A percentile compares a stretch with the other conserved stretches of the same genome.
phyloP scores from a whole-genome alignment of 2,888 invertebrate species.

The Drosophila tanythrix region DNA sequence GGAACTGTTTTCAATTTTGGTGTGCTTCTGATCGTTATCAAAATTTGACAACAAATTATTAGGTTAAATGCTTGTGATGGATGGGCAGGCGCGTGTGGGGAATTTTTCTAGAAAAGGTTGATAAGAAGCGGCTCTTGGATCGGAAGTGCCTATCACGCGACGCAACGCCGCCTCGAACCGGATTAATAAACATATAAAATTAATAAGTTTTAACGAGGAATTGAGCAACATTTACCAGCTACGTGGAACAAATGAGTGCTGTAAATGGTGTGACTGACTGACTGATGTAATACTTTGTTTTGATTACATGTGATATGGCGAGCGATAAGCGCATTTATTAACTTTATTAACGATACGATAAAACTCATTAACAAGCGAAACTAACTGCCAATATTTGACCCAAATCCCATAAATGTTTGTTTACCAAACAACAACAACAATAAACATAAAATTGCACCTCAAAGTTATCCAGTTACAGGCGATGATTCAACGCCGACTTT shows the following conservation, averaged over 20 bases:
- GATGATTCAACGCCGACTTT: slow-evolving; percentile 33
- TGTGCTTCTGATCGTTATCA: slow-evolving; percentile 21
- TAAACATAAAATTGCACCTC: slow-evolving; percentile 54
- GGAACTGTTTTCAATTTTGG: not conserved
- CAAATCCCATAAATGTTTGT: slow-evolving; percentile 47
- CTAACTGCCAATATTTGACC: slow-evolving; percentile 65
- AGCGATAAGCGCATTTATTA: slow-evolving; percentile 67
- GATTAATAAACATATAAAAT: not conserved
- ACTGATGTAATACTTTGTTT: slow-evolving; percentile 76
- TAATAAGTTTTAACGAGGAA: slow-evolving; percentile 14
- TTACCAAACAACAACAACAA: slow-evolving; percentile 1
- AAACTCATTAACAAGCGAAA: slow-evolving; percentile 47
- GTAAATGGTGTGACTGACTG: slow-evolving; percentile 3
- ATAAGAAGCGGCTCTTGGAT: slow-evolving; percentile 38
- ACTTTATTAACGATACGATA: slow-evolving; percentile 59
- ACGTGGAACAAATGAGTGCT: slow-evolving; percentile 4
- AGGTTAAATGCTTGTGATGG: slow-evolving; percentile 4
- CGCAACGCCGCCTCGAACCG: slow-evolving; percentile 28
- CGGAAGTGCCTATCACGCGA: slow-evolving; percentile 17
- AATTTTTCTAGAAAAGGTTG: slow-evolving; percentile 46
- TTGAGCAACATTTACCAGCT: slow-evolving; percentile 5
- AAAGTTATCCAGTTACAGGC: slow-evolving; percentile 32
- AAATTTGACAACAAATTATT: slow-evolving; percentile 18
- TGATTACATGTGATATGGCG: slow-evolving; percentile 50
- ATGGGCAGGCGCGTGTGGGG: slow-evolving; percentile 8